phyloP scores from a whole-genome alignment of 2,797 vertebrate species.

The Macropus fuliginosus region DNA sequence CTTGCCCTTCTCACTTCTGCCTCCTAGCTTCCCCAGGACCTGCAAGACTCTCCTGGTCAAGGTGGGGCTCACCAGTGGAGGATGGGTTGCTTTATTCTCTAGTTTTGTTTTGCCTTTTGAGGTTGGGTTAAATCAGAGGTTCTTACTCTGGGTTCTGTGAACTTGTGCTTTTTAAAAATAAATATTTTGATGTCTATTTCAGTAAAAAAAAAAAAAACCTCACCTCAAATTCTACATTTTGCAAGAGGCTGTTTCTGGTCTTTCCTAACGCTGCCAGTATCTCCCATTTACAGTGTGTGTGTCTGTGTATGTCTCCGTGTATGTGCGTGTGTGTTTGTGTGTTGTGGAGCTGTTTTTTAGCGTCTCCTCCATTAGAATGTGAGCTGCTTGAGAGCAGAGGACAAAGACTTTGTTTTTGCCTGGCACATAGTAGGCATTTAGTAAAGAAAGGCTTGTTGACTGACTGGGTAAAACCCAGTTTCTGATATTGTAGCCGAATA shows the following conservation, averaged over 20 bases:
- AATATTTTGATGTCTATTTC: not conserved
- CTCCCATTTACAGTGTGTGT: not conserved
- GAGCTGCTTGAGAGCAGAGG: too few relatives aligned
- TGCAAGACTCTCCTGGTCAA: not conserved
- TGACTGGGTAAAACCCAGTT: not conserved
- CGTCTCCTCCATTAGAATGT: not conserved
- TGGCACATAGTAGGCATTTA: not conserved
- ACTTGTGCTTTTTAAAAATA: not conserved
- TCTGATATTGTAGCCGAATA: not conserved
- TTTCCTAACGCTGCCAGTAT: not conserved
- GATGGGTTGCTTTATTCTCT: not conserved
- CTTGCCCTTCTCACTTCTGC: not conserved
- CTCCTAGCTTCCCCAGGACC: not conserved
- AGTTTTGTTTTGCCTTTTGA: not conserved
- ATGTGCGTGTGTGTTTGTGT: too few relatives aligned
- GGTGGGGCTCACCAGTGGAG: not conserved
- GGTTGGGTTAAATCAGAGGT: not conserved
- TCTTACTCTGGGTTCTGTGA: not conserved
- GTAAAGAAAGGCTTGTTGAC: not conserved
- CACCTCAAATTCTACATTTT: not conserved
- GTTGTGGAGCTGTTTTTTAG: not conserved
- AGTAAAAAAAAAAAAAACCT: not conserved
- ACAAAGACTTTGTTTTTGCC: not conserved
- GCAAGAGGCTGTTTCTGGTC: not conserved
- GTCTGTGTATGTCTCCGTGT: too few relatives aligned